phyloP scores from a whole-genome alignment of 92 coral and sea anemone genomes.

The Paragorgia papillata region DNA sequence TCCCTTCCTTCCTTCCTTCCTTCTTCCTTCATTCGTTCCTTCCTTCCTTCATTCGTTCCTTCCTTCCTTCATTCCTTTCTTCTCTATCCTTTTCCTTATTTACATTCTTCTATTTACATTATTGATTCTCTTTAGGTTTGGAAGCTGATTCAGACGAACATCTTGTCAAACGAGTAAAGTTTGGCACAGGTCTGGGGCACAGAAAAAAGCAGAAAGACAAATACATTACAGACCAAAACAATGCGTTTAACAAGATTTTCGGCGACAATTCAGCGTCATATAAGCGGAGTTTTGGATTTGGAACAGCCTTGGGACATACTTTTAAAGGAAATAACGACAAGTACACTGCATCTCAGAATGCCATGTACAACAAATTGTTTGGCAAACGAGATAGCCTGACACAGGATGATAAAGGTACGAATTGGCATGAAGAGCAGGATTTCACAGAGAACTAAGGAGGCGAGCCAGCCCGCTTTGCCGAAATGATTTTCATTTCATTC shows the following conservation, averaged over 20 bases:
- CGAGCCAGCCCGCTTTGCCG: too few species aligned
- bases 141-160: too few species aligned
- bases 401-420: not conserved
- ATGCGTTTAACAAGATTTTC: not conserved
- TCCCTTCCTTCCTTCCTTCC: too few species aligned
- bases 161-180: too few species aligned
- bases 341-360: not conserved
- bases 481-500: too few species aligned
- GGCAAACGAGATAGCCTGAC: not conserved
- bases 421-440: not conserved
- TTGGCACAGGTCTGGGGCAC: slow-evolving; percentile 22
- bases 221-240: not conserved
- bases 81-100: too few species aligned
- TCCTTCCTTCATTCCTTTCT: too few species aligned
- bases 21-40: too few species aligned
- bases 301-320: slow-evolving; percentile 4
- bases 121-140: too few species aligned
- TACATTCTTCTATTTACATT: too few species aligned
- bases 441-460: not conserved
- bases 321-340: not conserved
- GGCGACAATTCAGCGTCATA: not conserved
- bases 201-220: not conserved
- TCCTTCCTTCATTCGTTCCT: too few species aligned
- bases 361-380: slow-evolving; percentile 12
- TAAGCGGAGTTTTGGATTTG: not conserved